phyloP scores from a whole-genome alignment of 2,797 vertebrate species.

The Chelmon rostratus region DNA sequence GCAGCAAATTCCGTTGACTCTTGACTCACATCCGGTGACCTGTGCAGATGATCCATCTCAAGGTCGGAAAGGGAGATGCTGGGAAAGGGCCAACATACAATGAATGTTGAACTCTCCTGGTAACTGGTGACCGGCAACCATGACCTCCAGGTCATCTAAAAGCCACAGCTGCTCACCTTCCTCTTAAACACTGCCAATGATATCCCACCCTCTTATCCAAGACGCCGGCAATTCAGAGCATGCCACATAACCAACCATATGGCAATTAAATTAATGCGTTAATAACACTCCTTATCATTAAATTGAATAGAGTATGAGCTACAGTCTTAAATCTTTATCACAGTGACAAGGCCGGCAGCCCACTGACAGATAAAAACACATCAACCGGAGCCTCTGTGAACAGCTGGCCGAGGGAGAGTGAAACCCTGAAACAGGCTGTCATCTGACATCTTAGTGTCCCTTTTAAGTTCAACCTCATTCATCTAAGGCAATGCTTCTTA shows the following conservation, averaged over 20 bases:
- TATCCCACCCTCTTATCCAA: conserved; percentile 2
- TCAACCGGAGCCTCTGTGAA: conserved; percentile 3
- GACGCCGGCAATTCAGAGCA: not conserved
- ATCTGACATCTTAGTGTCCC: not conserved
- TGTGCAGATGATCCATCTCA: conserved; percentile 3
- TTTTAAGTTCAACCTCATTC: not conserved
- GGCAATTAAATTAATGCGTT: not conserved
- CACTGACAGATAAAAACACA: conserved; percentile 30
- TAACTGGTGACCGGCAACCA: not conserved
- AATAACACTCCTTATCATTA: conserved; percentile 6
- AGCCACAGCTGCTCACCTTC: not conserved
- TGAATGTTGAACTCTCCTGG: conserved; percentile 1
- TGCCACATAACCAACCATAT: not conserved
- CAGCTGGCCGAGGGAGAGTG: not conserved
- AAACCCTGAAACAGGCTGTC: conserved; percentile 12
- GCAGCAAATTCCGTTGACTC: conserved; percentile 4
- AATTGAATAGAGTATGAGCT: conserved; percentile 11
- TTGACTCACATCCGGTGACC: conserved; percentile 15
- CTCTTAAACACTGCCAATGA: conserved; percentile 6
- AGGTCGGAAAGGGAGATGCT: not conserved
- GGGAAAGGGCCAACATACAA: conserved; percentile 9
- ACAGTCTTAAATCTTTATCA: conserved; percentile 3
- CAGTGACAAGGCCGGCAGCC: not conserved
- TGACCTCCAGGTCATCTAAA: conserved; percentile 29
- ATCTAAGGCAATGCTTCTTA: not conserved